Base-by-base conservation (phyloP, 1,140 invertebrate species). In the Aplysia californica region DNA sequence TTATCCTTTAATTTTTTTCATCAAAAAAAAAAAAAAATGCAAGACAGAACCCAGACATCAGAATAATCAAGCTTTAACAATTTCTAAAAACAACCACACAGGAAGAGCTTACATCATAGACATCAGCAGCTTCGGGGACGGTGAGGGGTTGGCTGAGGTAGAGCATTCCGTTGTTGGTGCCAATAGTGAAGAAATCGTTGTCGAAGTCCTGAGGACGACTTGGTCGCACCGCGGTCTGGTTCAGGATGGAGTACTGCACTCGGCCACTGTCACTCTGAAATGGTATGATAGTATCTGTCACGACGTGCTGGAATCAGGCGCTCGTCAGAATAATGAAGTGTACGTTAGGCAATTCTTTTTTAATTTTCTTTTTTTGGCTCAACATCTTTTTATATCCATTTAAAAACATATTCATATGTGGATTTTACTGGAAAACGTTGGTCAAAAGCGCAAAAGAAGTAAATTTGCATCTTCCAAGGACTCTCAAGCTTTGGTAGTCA, bases 71-170 rank as follows among this genome's bases (percentile, higher is more conserved):
- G n/a, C 36, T 29, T 31, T 18, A 31, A 5, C n/a, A 29, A 31
- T 3, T 29, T 6, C 26, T 31, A 29, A 26, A 18, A 66, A 26
- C 10, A 21, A 21, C 6, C 26, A 15, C 29, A 15, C 59, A 23
- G 5, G n/a, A n/a, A 21, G 15, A 29, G 29, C 74, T 75, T 61
- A 76, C 75, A 64, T 69, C 55, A 69, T 69, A 76, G 20, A 26
- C 58, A 76, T 76, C 56, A 3, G 67, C 75, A n/a, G 55, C 29
- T 6, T 56, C 39, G n/a, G 2, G 21, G 26, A 23, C 31, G 21
- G 56, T 76, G 21, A 68, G 33, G 29, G 36, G 33, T 44, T 29
- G 33, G 10, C 36, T 36, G 10, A 75, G 38, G 39, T 31, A 75
- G n/a, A 75, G 26, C 4, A 65, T 18, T 1, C 72, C 72, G 35